Conservation (phyloP, 2,113 vertebrate genomes). For the Hippocampus abdominalis region DNA sequence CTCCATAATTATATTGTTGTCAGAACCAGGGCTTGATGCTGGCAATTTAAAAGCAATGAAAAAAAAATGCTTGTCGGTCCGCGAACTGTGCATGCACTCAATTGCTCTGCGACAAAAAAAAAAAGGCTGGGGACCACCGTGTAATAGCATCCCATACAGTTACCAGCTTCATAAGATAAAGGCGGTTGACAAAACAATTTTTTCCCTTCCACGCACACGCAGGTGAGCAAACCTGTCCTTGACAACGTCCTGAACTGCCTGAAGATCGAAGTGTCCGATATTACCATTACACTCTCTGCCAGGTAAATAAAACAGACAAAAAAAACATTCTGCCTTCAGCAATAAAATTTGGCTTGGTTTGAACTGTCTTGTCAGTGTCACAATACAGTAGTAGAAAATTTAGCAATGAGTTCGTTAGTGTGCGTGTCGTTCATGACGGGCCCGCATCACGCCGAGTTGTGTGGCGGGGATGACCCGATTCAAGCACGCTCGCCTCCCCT, state of each 20-base stretch:
- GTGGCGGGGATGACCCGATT: too few species aligned
- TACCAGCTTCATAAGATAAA: background rate
- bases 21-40: too few species aligned
- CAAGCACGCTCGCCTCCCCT: background rate
- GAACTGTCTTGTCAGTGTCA: background rate
- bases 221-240: slow-evolving; percentile 84
- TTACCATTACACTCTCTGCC: slow-evolving; percentile 83
- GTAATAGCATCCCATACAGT: background rate
- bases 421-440: too few species aligned
- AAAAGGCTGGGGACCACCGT: background rate
- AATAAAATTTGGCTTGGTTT: background rate
- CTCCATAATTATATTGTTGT: too few species aligned
- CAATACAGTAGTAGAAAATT: too few species aligned
- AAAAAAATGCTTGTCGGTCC: too few species aligned
- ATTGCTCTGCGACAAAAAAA: too few species aligned
- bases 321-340: too few species aligned
- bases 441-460: too few species aligned
- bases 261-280: slow-evolving; percentile 83
- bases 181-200: background rate
- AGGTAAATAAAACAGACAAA: slow-evolving; percentile 72
- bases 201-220: background rate
- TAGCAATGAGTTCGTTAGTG: too few species aligned
- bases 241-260: slow-evolving; percentile 82
- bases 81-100: too few species aligned
- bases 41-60: too few species aligned